These are phyloP conservation scores for Spinibarbus caldwelli DNA, from an alignment of 2,797 vertebrate genomes.

Conservation along the genomic window DNA sequence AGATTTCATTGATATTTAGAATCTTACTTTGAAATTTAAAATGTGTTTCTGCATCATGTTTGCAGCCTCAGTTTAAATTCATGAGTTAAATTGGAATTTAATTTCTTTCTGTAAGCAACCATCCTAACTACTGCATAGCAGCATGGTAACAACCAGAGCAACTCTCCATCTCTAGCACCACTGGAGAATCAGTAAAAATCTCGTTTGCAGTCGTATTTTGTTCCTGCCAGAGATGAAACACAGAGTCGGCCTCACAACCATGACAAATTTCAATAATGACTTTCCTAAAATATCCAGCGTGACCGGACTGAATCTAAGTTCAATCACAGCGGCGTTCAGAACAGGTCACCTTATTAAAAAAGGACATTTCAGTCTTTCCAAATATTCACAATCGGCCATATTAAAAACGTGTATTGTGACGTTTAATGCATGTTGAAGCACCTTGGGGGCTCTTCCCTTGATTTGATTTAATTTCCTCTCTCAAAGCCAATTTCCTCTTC, in stretches of 20 bases:
- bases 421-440: constrained; percentile 51
- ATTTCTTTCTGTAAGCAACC: not conserved
- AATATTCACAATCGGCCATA: constrained; percentile 8
- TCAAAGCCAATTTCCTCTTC: constrained; percentile 56
- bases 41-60: not conserved
- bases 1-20: not conserved
- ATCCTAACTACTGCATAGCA: not conserved
- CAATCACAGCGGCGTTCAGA: not conserved
- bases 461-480: constrained; percentile 57
- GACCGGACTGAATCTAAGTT: constrained; percentile 30
- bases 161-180: not conserved
- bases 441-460: constrained; percentile 37
- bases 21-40: not conserved
- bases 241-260: not conserved
- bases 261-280: constrained; percentile 26
- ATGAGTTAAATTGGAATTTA: not conserved
- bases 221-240: not conserved
- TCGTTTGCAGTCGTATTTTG: not conserved
- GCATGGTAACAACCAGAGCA: not conserved
- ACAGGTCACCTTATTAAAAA: constrained; percentile 25
- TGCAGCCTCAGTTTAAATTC: not conserved
- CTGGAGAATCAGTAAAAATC: not conserved
- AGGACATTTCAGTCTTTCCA: constrained; percentile 20
- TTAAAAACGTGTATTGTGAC: constrained; percentile 36
- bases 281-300: constrained; percentile 32